A percentile compares a stretch with the other conserved stretches of the same genome.
phyloP scores from a whole-genome alignment of 2,797 vertebrate genomes.

The Gambusia yucatana region DNA sequence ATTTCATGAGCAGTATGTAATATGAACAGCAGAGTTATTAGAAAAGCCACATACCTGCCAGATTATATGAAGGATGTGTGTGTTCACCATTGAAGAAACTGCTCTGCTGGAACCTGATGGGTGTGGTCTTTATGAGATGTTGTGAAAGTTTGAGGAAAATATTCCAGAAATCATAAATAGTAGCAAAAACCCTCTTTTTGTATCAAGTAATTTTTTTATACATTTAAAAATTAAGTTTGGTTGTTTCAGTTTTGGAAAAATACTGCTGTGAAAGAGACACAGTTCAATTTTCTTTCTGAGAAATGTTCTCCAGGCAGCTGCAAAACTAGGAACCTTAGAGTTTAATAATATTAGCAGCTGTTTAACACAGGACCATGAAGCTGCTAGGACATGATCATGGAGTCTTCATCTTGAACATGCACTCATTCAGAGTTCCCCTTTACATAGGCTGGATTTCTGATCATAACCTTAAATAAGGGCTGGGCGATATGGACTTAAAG shows the following conservation, averaged over 20 bases:
- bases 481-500: too few species aligned
- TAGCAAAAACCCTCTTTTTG: not conserved
- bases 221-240: not conserved
- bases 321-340: not conserved
- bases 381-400: not conserved
- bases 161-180: slow-evolving; percentile 15
- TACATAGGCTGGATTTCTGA: not conserved
- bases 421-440: not conserved
- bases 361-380: not conserved
- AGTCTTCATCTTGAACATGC: not conserved
- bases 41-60: slow-evolving; percentile 34
- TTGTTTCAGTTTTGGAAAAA: not conserved
- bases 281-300: not conserved
- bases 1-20: slow-evolving; percentile 59
- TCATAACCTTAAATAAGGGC: not conserved
- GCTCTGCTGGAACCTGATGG: not conserved
- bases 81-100: not conserved
- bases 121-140: slow-evolving; percentile 27
- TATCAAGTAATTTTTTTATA: not conserved
- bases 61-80: slow-evolving; percentile 25
- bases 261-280: not conserved
- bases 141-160: slow-evolving; percentile 21
- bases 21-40: slow-evolving; percentile 63
- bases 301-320: not conserved
- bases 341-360: not conserved